Conservation (phyloP, 2,113 vertebrate species). For the Protobothrops mucrosquamatus region DNA sequence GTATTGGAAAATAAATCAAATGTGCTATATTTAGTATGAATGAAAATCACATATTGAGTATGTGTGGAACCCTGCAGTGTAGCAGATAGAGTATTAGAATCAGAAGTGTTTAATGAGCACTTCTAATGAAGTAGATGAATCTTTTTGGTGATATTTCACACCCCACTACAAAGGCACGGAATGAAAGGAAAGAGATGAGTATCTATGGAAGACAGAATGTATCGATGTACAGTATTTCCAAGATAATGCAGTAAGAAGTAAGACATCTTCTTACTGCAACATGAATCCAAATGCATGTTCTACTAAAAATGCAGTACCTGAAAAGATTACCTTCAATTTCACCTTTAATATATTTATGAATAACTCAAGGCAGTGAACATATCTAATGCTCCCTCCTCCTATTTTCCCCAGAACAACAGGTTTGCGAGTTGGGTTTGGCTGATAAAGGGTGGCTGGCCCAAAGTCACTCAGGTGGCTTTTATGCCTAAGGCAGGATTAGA, state of each 20-base stretch:
- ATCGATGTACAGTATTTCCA: neutral
- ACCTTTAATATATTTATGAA: neutral
- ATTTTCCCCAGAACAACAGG: no score
- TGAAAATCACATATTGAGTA: neutral
- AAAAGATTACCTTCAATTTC: neutral
- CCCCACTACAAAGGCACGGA: neutral
- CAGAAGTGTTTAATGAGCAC: neutral
- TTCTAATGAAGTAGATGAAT: neutral
- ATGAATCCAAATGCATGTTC: neutral
- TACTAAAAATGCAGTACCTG: neutral
- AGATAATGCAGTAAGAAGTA: neutral
- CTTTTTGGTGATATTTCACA: neutral
- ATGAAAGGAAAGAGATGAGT: neutral
- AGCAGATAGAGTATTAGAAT: neutral
- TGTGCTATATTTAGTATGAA: neutral
- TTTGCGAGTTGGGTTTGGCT: no score
- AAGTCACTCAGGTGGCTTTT: no score
- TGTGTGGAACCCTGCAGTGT: neutral
- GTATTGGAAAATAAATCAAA: neutral
- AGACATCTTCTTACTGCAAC: no score
- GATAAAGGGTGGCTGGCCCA: no score
- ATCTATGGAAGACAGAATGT: neutral
- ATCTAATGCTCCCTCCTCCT: no score
- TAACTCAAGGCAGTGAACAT: no score
- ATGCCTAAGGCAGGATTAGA: no score